Evolutionary conservation across 2,113 vertebrate species (phyloP).

Genomic region (Tenebrosternarchus preto): DNA sequence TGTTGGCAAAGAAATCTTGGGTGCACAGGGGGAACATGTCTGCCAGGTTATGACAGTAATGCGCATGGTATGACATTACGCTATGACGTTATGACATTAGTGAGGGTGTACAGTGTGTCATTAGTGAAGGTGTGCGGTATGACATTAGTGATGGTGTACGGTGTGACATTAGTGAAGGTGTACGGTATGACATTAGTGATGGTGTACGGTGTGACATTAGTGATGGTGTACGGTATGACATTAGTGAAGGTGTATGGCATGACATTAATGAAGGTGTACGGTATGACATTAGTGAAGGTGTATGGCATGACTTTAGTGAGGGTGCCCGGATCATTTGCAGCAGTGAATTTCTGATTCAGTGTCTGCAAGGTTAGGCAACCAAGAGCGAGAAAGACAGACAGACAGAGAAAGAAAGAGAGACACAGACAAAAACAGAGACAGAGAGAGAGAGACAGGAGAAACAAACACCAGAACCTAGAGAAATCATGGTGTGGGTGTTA

Average conservation of each 20-base stretch:
- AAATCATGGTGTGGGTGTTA: conserved; percentile 26
- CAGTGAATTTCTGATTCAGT: background rate
- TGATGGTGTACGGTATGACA: conserved; percentile 58
- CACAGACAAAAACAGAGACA: background rate
- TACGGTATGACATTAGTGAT: too few species aligned
- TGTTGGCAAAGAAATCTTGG: conserved; percentile 34
- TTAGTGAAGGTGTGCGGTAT: too few species aligned
- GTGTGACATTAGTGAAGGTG: conserved; percentile 67
- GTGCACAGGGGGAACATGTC: conserved; percentile 53
- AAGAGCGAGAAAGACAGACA: background rate
- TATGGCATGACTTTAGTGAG: background rate
- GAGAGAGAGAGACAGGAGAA: background rate
- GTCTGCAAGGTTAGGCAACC: background rate
- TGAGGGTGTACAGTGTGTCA: too few species aligned
- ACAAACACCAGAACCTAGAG: conserved; percentile 21
- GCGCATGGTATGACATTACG: conserved; percentile 55
- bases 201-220: conserved; percentile 49
- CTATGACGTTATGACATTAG: conserved; percentile 49
- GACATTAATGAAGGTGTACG: too few species aligned
- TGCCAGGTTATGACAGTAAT: conserved; percentile 66
- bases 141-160: background rate
- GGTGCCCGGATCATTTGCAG: background rate
- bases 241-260: too few species aligned
- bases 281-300: conserved; percentile 43
- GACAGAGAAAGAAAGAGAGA: background rate